These are phyloP conservation scores for Sphaerophoria taeniata DNA, from an alignment of 2,888 invertebrate species.

Conservation along the genomic window DNA sequence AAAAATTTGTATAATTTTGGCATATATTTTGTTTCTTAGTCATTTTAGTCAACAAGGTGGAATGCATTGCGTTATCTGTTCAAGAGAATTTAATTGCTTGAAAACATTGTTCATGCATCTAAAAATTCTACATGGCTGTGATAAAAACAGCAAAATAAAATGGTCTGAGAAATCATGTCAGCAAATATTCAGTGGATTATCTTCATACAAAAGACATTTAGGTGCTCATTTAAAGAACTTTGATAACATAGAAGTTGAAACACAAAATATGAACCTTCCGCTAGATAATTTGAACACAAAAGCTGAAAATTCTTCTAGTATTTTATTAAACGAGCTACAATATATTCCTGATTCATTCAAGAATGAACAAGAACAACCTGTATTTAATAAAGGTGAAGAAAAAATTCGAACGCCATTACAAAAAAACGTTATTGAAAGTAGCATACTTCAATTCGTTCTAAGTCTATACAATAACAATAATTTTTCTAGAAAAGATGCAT, in stretches of 20 bases:
- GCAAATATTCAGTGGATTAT: slow-evolving; percentile 20
- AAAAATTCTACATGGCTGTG: slow-evolving; percentile 27
- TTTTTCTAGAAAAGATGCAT: slow-evolving; percentile 40
- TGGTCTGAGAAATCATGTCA: slow-evolving; percentile 15
- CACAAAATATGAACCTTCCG: background rate
- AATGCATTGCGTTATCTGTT: slow-evolving; percentile 40
- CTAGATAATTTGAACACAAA: background rate
- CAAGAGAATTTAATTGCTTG: background rate
- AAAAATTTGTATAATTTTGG: no score
- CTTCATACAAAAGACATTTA: slow-evolving; percentile 30
- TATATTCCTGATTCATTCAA: no score
- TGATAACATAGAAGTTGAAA: slow-evolving; percentile 3
- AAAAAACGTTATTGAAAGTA: background rate
- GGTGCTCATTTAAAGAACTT: background rate
- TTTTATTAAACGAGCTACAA: background rate
- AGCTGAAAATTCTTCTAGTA: background rate
- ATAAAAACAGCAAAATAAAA: slow-evolving; percentile 6
- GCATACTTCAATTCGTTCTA: slow-evolving; percentile 2
- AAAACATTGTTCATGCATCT: slow-evolving; percentile 9
- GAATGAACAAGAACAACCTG: background rate
- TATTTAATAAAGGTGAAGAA: background rate
- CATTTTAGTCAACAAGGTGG: slow-evolving; percentile 1
- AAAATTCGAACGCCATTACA: background rate
- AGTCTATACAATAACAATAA: slow-evolving; percentile 28
- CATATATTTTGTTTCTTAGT: no score